Base-by-base conservation (phyloP, 2,113 vertebrate species). In the Canis aureus region DNA sequence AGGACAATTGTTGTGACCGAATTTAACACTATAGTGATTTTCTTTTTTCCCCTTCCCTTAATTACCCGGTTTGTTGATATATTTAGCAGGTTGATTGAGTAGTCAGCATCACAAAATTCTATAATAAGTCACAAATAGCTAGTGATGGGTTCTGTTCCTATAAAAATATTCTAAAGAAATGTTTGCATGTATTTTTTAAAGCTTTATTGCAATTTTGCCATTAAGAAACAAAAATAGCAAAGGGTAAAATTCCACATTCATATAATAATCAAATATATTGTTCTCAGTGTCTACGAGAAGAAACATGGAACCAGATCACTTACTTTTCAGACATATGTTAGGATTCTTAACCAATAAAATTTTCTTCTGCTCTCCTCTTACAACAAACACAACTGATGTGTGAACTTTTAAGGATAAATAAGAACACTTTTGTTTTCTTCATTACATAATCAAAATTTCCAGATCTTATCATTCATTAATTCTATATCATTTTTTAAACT, bases 401-500 rank as follows among this genome's bases (percentile, higher is more conserved):
- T 69, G 51, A 89, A 64, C 9, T 76, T 91, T 85, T 25, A 87
- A n/a, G 25, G 13, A 8, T 25, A 81, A 91, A 43, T 71, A 83
- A 55, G 3, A 29, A 16, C 57, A 1, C 29, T 78, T 97, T 96
- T 92, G 9, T 97, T 79, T 91, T 64, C 90, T 97, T 96, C 69
- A 89, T 66, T 35, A 55, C 29, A 80, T 38, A 85, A 83, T 83
- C 79, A 78, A 84, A 96, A 91, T 81, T 73, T 94, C n/a, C 73
- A 90, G 23, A 53, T 53, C 38, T 55, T 27, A 83, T 51, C 8
- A 73, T 94, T 95, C 29, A 57, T 97, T 92, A 92, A 89, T 15
- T 89, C 49, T 93, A 94, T 92, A 3, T 53, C 81, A 84, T 67
- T 96, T 8, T 94, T 98, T 97, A 94, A 83, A 49, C 27, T 83